Evolutionary conservation across 2,888 invertebrate genomes (phyloP).

Genomic region (Altica lythri): DNA sequence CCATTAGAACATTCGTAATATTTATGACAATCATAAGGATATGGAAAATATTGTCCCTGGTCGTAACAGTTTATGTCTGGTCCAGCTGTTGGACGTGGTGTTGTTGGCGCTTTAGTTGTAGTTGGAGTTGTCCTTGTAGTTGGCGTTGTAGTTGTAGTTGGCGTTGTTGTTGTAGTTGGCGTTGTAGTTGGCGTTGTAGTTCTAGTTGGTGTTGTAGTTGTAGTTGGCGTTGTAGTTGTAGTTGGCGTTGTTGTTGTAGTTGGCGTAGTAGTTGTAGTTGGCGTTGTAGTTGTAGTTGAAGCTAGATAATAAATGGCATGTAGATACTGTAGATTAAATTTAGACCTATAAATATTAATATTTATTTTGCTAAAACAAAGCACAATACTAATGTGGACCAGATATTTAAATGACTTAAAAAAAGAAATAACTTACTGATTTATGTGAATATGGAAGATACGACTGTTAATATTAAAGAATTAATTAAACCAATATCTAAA

Average conservation of each 20-base stretch:
- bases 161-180: neutral
- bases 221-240: neutral
- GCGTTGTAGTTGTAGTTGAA: too few relatives aligned
- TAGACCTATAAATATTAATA: too few relatives aligned
- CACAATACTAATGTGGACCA: too few relatives aligned
- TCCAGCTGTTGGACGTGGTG: neutral
- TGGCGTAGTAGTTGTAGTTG: neutral
- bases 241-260: neutral
- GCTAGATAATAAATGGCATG: too few relatives aligned
- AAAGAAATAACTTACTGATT: too few relatives aligned
- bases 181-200: neutral
- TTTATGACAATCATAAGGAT: constrained; percentile 10
- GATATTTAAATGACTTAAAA: too few relatives aligned
- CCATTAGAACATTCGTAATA: constrained; percentile 17
- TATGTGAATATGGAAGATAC: too few relatives aligned
- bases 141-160: neutral
- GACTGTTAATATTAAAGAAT: too few relatives aligned
- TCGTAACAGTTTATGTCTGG: neutral
- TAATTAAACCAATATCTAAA: too few relatives aligned
- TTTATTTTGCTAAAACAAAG: too few relatives aligned
- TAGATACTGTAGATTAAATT: too few relatives aligned
- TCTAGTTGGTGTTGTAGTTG: neutral
- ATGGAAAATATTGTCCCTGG: neutral
- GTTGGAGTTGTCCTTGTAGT: neutral
- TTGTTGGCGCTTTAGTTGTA: neutral